These are phyloP conservation scores for Girardinus metallicus DNA, from an alignment of 2,797 vertebrate species.

Conservation along the genomic window DNA sequence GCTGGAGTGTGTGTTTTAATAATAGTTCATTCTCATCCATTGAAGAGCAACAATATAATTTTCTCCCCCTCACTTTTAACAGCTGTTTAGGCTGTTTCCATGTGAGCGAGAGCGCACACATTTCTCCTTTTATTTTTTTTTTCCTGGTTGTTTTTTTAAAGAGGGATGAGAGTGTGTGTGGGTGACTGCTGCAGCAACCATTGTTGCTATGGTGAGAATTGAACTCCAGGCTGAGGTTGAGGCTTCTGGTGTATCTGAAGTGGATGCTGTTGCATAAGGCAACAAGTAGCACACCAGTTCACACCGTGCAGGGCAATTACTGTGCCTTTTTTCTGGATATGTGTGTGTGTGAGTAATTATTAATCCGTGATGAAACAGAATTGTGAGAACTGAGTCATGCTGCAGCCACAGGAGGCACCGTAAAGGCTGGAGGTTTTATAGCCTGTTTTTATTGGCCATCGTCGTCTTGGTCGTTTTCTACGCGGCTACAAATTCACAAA, in stretches of 20 bases:
- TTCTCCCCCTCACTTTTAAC: conserved; percentile 45
- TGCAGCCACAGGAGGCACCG: conserved; percentile 27
- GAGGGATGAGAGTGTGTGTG: conserved; percentile 52
- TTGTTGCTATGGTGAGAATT: conserved; percentile 76
- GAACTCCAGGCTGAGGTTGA: conserved; percentile 71
- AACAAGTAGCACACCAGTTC: conserved; percentile 39
- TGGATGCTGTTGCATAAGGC: conserved; percentile 72
- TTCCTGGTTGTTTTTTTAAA: conserved; percentile 5
- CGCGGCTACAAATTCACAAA: neutral
- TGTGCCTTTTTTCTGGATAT: neutral
- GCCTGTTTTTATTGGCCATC: conserved; percentile 17
- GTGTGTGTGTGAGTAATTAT: neutral
- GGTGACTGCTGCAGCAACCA: conserved; percentile 60
- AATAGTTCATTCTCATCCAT: conserved; percentile 50
- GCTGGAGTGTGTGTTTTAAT: conserved; percentile 48
- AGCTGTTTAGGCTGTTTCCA: conserved; percentile 44
- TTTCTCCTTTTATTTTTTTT: conserved; percentile 24
- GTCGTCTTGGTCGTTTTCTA: conserved; percentile 19
- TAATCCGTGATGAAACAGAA: conserved; percentile 31
- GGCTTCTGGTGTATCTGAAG: conserved; percentile 70
- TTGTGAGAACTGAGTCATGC: conserved; percentile 31
- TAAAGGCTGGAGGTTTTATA: conserved; percentile 51
- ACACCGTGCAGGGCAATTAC: conserved; percentile 24
- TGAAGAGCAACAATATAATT: conserved; percentile 59
- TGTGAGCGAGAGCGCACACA: conserved; percentile 20